A percentile compares a stretch with the other conserved stretches of the same genome.
Evolutionary conservation across 2,797 vertebrate species (phyloP).

Genomic region (Ctenopoma kingsleyae): DNA sequence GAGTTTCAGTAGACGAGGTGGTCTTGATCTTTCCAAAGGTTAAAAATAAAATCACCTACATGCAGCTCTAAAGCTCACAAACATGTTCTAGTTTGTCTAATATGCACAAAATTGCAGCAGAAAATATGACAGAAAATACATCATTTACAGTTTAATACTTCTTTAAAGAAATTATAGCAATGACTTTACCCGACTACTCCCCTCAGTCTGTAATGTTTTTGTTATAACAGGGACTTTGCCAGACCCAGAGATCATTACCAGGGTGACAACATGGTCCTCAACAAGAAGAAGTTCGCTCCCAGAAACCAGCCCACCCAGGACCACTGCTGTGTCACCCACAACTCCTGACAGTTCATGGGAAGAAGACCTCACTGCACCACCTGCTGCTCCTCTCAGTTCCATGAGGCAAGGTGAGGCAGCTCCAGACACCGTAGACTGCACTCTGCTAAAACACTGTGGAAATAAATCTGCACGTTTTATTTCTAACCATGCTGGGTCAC

Average conservation of each 20-base stretch:
- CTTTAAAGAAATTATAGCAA: not conserved
- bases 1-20: too few species aligned
- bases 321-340: not conserved
- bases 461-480: not conserved
- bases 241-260: slow-evolving; percentile 14
- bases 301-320: not conserved
- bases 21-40: too few species aligned
- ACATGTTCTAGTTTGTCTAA: too few species aligned
- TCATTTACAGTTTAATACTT: too few species aligned
- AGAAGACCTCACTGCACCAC: not conserved
- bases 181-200: not conserved
- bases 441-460: too few species aligned
- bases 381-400: not conserved
- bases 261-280: not conserved
- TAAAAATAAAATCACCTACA: too few species aligned
- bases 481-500: not conserved
- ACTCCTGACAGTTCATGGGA: not conserved
- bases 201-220: not conserved
- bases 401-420: slow-evolving; percentile 28
- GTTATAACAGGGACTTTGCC: not conserved
- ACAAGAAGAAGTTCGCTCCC: not conserved
- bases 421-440: not conserved
- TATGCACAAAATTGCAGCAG: too few species aligned
- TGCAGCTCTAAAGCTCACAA: too few species aligned
- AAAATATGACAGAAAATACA: too few species aligned